phyloP scores from a whole-genome alignment of 2,888 invertebrate species.

The Melieria picta region DNA sequence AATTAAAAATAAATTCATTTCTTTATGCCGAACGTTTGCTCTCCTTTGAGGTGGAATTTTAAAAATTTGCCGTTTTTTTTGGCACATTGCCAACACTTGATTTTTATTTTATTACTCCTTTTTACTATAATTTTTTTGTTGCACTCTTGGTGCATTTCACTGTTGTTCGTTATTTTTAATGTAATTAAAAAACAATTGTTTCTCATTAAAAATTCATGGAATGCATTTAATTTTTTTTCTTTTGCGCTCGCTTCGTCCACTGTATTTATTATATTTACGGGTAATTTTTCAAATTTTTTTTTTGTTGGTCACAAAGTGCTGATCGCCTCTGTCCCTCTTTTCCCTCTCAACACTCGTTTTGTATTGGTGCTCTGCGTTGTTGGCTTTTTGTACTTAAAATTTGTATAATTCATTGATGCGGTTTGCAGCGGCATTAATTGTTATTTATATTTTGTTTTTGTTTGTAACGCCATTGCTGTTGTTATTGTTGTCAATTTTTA shows the following conservation, averaged over 20 bases:
- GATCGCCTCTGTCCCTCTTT: too few species aligned
- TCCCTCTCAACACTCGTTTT: too few species aligned
- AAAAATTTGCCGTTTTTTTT: neutral
- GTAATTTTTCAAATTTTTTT: constrained; percentile 1
- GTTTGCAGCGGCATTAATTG: constrained; percentile 52
- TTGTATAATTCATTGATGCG: constrained; percentile 39
- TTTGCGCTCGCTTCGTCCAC: neutral
- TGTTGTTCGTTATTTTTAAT: constrained; percentile 49
- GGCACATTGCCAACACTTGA: constrained; percentile 6
- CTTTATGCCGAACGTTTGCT: constrained; percentile 33
- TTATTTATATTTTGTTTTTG: constrained; percentile 52
- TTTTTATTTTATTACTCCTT: constrained; percentile 26
- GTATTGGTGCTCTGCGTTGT: neutral
- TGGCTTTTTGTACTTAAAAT: constrained; percentile 1
- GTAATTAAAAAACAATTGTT: constrained; percentile 58
- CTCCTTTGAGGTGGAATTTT: constrained; percentile 1
- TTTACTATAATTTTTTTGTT: constrained; percentile 25
- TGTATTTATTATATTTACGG: constrained; percentile 8
- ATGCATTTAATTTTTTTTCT: constrained; percentile 35
- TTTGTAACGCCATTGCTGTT: constrained; percentile 40
- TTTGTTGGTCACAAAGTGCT: too few species aligned
- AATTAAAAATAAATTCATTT: constrained; percentile 49
- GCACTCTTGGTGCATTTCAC: neutral
- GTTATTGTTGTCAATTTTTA: constrained; percentile 21
- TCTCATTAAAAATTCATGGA: constrained; percentile 48